Conservation (phyloP, 35 echinoderm and acorn worm species). For the Ophioderma brevispina region DNA sequence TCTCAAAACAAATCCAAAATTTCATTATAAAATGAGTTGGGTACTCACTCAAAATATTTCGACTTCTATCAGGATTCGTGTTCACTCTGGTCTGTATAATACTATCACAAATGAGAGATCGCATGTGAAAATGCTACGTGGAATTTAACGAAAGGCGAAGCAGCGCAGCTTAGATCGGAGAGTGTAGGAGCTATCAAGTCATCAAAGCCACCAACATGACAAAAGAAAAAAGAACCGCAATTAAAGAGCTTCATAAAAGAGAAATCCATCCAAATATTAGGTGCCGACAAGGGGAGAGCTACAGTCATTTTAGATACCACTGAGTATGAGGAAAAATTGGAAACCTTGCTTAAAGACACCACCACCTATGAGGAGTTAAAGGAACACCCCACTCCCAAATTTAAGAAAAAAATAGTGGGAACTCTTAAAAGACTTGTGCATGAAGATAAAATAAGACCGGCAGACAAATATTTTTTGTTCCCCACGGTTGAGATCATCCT, state of each 20-base stretch:
- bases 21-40: no score
- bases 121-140: no score
- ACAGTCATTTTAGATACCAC: background rate
- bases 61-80: no score
- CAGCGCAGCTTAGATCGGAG: no score
- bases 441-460: background rate
- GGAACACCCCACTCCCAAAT: background rate
- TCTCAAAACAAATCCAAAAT: no score
- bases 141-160: no score
- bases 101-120: no score
- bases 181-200: background rate
- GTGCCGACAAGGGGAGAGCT: background rate
- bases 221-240: background rate
- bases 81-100: no score
- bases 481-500: background rate
- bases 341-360: background rate
- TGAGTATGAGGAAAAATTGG: background rate
- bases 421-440: background rate
- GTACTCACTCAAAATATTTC: no score
- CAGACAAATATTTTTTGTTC: background rate
- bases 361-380: background rate
- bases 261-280: background rate
- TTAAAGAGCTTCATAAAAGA: background rate
- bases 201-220: background rate
- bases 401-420: background rate